phyloP scores from a whole-genome alignment of 2,888 invertebrate genomes.

The Spatulosminthurus flaviceps region DNA sequence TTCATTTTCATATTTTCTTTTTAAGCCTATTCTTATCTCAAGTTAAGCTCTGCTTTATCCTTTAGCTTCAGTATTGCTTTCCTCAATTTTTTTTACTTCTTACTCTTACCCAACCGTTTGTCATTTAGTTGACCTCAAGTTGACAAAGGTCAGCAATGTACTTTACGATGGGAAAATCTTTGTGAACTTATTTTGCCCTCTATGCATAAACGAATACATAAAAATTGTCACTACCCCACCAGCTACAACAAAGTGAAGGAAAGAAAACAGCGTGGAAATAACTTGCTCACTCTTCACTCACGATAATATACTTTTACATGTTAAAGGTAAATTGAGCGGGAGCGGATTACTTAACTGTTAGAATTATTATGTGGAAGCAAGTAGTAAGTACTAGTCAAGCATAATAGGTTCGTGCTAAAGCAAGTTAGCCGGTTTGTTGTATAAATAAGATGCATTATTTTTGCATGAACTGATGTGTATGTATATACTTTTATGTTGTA shows the following conservation, averaged over 20 bases:
- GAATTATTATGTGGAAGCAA: too few relatives aligned
- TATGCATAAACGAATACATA: neutral
- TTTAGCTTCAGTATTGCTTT: neutral
- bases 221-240: neutral
- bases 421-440: too few relatives aligned
- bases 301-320: neutral
- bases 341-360: neutral
- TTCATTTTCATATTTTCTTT: too few relatives aligned
- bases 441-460: too few relatives aligned
- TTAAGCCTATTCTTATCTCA: too few relatives aligned
- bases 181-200: neutral
- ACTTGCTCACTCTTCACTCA: too few relatives aligned
- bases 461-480: too few relatives aligned
- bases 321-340: neutral
- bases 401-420: too few relatives aligned
- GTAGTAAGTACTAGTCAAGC: neutral
- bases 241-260: neutral
- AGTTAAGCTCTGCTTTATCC: neutral
- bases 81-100: neutral
- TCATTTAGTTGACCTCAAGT: constrained; percentile 39
- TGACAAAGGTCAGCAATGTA: constrained; percentile 42
- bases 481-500: too few relatives aligned
- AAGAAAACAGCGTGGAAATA: neutral
- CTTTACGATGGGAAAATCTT: constrained; percentile 32
- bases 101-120: constrained; percentile 22